Conservation (phyloP, 2,888 invertebrate genomes). For the Campaea margaritaria region DNA sequence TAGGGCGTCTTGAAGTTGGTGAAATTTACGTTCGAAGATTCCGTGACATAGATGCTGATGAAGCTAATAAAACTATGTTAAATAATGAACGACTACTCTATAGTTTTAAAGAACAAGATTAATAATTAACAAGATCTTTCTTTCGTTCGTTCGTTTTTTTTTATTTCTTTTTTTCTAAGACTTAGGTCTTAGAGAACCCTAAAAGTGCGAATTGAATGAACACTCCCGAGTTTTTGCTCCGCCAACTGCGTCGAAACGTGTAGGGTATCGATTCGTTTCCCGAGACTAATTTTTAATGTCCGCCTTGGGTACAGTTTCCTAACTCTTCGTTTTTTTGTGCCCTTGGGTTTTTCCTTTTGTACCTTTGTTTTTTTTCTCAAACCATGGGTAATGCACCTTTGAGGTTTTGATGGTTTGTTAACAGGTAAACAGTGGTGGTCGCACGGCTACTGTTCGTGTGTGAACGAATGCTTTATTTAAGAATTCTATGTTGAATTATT, state of each 20-base stretch:
- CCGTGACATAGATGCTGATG: too few relatives aligned
- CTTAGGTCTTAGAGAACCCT: slow-evolving; percentile 12
- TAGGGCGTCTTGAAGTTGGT: too few relatives aligned
- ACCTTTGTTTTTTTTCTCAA: slow-evolving; percentile 8
- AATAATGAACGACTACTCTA: too few relatives aligned
- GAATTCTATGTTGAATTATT: neutral
- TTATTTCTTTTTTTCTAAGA: too few relatives aligned
- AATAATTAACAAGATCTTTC: too few relatives aligned
- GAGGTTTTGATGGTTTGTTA: slow-evolving; percentile 40
- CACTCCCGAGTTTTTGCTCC: slow-evolving; percentile 24
- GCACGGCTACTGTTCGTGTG: slow-evolving; percentile 1
- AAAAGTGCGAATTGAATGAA: slow-evolving; percentile 21
- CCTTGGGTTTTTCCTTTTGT: slow-evolving; percentile 32
- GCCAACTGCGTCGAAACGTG: slow-evolving; percentile 34
- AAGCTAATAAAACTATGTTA: too few relatives aligned
- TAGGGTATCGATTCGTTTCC: slow-evolving; percentile 39
- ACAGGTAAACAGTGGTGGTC: slow-evolving; percentile 23
- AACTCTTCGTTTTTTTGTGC: slow-evolving; percentile 32
- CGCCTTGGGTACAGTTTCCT: slow-evolving; percentile 30
- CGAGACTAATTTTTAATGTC: slow-evolving; percentile 42
- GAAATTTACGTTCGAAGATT: too few relatives aligned
- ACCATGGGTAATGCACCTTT: slow-evolving; percentile 22
- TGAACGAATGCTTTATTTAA: slow-evolving; percentile 2
- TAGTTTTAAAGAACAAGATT: neutral
- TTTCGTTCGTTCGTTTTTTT: too few relatives aligned